Evolutionary conservation across 2,888 invertebrate species (phyloP).

Genomic region (Allacma fusca): DNA sequence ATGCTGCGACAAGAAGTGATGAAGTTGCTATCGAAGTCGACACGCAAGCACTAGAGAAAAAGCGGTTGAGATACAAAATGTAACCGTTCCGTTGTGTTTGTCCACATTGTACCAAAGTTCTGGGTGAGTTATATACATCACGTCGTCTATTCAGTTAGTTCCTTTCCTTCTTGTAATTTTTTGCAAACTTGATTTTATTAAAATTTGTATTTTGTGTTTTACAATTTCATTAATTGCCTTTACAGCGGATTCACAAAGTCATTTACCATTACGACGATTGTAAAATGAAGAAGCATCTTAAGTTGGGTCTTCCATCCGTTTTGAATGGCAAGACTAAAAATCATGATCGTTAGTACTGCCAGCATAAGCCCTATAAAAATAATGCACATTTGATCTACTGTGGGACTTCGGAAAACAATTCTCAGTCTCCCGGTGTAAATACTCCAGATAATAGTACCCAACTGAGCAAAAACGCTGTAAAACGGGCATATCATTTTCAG

Average conservation of each 20-base stretch:
- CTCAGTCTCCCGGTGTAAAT: background rate
- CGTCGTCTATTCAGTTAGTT: too few species aligned
- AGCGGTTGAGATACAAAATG: background rate
- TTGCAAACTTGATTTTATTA: too few species aligned
- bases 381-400: slow-evolving; percentile 22
- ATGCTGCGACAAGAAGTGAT: background rate
- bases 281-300: slow-evolving; percentile 18
- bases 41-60: slow-evolving; percentile 5
- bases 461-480: background rate
- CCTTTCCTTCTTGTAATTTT: too few species aligned
- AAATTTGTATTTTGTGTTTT: too few species aligned
- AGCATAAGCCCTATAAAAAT: slow-evolving; percentile 11
- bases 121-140: too few species aligned
- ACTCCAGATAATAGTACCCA: background rate
- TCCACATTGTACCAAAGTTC: too few species aligned
- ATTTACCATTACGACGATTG: slow-evolving; percentile 26
- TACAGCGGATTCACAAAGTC: slow-evolving; percentile 21
- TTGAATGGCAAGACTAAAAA: background rate
- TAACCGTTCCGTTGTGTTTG: background rate
- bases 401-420: background rate
- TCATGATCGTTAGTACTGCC: background rate
- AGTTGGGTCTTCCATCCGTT: slow-evolving; percentile 6
- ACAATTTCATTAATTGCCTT: background rate
- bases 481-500: slow-evolving; percentile 25
- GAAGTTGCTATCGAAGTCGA: slow-evolving; percentile 2